Base-by-base conservation (phyloP, 64 coral and sea anemone genomes). In the Pocillopora verrucosa region DNA sequence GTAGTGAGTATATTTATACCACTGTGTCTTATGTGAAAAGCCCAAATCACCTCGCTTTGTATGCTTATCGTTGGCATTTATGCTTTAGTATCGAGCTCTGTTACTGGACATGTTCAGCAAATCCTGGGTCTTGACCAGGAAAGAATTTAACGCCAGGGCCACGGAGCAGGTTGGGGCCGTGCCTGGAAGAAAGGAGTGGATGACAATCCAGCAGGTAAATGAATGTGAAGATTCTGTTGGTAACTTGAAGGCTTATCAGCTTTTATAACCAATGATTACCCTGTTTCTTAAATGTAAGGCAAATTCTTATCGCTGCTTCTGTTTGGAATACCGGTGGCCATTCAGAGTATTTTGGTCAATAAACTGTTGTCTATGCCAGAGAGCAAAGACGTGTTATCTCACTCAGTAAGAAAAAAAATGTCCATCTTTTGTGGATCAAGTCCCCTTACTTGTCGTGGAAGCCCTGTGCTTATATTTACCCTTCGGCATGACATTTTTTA, bases 61-160 rank as follows among this genome's bases (percentile, higher is more conserved):
- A 74, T 60, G 0, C 22, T 61, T 56, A n/a, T 4, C 19, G 30
- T 56, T 80, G 17, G 20, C 16, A 67, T 34, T 5, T 74, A 56
- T 45, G 14, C 68, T 19, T 89, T 82, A 93, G 92, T 93, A 93
- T 76, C 92, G 92, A 11, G 79, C 87, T 51, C 45, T 93, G 51
- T 61, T 93, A 25, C 45, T 93, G 37, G 87, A 89, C 86, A 89
- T 93, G 92, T 93, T 89, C 79, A 93, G 82, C 19, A 74, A 93
- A 34, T 22, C 30, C 16, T 89, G 87, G 34, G 57, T 36, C 36
- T 36, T 93, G 20, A 89, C 80, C 41, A 89, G 83, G 22, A 93
- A 59, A 34, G 92, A 93, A 16, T 93, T 93, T 76, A 80, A 84
- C 19, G 58, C 92, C 12, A 74, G 87, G 56, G 82, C 87, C 35